phyloP scores from a whole-genome alignment of 2,113 vertebrate genomes.

The Sigmodon hispidus region DNA sequence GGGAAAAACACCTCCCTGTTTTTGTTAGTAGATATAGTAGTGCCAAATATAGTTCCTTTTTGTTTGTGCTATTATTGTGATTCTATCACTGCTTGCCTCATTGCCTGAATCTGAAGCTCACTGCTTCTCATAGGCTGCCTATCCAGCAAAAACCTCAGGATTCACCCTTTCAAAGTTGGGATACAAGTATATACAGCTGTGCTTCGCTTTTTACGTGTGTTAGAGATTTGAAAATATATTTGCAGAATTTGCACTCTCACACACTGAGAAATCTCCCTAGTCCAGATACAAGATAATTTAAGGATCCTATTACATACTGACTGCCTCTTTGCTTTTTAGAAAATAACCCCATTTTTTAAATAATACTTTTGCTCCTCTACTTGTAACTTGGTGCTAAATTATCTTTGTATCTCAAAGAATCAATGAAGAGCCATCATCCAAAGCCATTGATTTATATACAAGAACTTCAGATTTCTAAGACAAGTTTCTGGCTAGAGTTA shows the following conservation, averaged over 20 bases:
- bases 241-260: not conserved
- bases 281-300: constrained; percentile 21
- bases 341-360: constrained; percentile 52
- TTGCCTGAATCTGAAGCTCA: not conserved
- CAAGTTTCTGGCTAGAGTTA: constrained; percentile 55
- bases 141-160: too few species aligned
- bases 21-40: not conserved
- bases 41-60: not conserved
- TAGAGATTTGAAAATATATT: not conserved
- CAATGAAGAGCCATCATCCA: constrained; percentile 44
- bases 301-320: constrained; percentile 48
- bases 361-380: constrained; percentile 34
- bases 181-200: not conserved
- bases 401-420: constrained; percentile 53
- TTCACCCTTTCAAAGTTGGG: too few species aligned
- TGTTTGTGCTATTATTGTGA: not conserved
- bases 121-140: not conserved
- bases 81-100: not conserved
- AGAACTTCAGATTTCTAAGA: constrained; percentile 27
- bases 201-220: not conserved
- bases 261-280: not conserved
- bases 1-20: not conserved
- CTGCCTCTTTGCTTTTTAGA: constrained; percentile 38
- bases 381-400: constrained; percentile 42
- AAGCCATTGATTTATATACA: constrained; percentile 31